Conservation (phyloP, 2,888 invertebrate genomes). For the Prosapia bicincta region DNA sequence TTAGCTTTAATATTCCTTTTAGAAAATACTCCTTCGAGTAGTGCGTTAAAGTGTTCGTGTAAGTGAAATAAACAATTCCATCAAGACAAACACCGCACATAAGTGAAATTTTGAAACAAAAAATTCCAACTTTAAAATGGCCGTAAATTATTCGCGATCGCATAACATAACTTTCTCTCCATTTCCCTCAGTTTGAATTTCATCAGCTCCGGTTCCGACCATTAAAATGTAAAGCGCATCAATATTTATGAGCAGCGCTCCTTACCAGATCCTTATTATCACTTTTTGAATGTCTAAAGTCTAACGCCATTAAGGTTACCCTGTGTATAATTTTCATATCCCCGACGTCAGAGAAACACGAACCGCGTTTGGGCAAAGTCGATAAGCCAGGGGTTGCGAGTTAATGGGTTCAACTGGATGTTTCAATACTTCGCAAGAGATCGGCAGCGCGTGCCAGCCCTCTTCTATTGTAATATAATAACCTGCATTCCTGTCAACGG, state of each 20-base stretch:
- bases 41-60: too few relatives aligned
- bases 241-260: neutral
- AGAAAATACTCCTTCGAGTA: too few relatives aligned
- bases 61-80: too few relatives aligned
- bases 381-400: neutral
- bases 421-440: neutral
- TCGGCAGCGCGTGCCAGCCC: neutral
- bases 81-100: too few relatives aligned
- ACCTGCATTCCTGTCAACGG: neutral
- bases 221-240: neutral
- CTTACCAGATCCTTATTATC: neutral
- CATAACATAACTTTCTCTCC: neutral
- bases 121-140: neutral
- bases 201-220: neutral
- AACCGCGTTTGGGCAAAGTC: neutral
- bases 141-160: neutral
- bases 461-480: conserved; percentile 10
- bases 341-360: neutral
- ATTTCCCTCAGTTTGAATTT: neutral
- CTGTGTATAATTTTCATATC: neutral
- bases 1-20: too few relatives aligned
- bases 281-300: neutral
- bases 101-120: too few relatives aligned
- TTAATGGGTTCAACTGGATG: neutral
- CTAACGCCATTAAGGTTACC: neutral